Evolutionary conservation across 2,113 vertebrate species (phyloP).

Genomic region (Pipa parva): DNA sequence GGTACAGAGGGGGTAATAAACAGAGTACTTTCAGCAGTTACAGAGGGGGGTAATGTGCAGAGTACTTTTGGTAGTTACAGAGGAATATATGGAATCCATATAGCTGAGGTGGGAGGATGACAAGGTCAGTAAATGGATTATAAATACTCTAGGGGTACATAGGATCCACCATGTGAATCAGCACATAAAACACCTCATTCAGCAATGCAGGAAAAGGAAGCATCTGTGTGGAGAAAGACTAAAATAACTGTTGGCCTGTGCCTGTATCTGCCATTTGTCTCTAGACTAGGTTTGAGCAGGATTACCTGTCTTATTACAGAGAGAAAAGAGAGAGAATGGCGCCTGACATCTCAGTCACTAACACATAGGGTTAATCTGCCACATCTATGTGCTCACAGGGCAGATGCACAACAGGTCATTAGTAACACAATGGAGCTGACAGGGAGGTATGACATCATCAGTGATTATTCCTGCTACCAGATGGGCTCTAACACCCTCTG

Average conservation of each 20-base stretch:
- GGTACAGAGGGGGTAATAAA: too few species aligned
- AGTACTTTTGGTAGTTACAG: too few species aligned
- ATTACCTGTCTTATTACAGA: too few species aligned
- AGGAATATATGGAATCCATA: too few species aligned
- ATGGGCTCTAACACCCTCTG: not conserved
- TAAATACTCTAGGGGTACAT: too few species aligned
- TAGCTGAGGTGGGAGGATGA: too few species aligned
- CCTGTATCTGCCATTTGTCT: not conserved
- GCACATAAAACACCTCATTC: not conserved
- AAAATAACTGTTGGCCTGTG: constrained; percentile 16
- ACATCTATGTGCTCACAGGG: not conserved
- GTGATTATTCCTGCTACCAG: not conserved
- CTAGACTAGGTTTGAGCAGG: not conserved
- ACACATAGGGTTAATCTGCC: not conserved
- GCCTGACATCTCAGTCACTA: too few species aligned
- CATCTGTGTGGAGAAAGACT: constrained; percentile 16
- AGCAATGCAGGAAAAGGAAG: constrained; percentile 22
- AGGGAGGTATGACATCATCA: not conserved
- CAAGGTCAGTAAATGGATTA: too few species aligned
- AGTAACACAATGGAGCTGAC: not conserved
- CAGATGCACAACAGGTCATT: not conserved
- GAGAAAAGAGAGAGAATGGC: not conserved
- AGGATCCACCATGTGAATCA: too few species aligned
- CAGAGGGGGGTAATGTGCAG: too few species aligned
- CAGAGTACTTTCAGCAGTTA: too few species aligned